These are phyloP conservation scores for Paraplagusia blochii DNA, from an alignment of 2,113 vertebrate genomes.

Conservation along the genomic window DNA sequence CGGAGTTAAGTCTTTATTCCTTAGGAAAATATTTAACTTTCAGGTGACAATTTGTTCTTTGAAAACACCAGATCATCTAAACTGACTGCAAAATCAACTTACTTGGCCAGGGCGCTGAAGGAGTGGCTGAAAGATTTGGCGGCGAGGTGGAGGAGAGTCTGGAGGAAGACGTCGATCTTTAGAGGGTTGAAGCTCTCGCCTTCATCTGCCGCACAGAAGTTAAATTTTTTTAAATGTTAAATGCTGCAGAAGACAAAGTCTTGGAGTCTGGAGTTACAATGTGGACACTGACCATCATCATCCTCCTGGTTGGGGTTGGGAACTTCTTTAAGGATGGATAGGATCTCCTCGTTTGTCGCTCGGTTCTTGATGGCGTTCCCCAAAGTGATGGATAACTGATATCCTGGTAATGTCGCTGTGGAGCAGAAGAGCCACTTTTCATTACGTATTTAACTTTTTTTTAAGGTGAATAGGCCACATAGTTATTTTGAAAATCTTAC, in stretches of 20 bases:
- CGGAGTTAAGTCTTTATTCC: no score
- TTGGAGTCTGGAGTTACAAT: background rate
- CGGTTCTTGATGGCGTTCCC: conserved; percentile 95
- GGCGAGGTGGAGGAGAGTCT: conserved; percentile 91
- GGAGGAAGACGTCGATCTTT: conserved; percentile 97
- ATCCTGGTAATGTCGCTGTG: conserved; percentile 89
- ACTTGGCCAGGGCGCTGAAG: conserved; percentile 98
- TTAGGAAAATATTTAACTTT: no score
- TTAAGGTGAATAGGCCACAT: no score
- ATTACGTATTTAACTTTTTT: background rate
- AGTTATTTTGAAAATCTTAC: conserved; percentile 68
- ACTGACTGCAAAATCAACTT: conserved; percentile 53
- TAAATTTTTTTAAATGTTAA: no score
- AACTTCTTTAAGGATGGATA: conserved; percentile 89
- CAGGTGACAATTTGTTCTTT: background rate
- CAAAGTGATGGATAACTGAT: conserved; percentile 81
- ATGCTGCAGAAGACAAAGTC: background rate
- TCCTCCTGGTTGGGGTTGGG: conserved; percentile 98
- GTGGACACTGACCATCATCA: conserved; percentile 82
- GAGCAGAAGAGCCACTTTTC: background rate
- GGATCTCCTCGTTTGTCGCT: conserved; percentile 91
- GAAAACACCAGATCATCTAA: background rate
- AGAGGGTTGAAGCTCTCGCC: conserved; percentile 93
- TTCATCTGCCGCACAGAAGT: no score
- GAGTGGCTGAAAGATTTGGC: conserved; percentile 98